Evolutionary conservation across 2,888 invertebrate species (phyloP).

Genomic region (Rotaria magnacalcarata): DNA sequence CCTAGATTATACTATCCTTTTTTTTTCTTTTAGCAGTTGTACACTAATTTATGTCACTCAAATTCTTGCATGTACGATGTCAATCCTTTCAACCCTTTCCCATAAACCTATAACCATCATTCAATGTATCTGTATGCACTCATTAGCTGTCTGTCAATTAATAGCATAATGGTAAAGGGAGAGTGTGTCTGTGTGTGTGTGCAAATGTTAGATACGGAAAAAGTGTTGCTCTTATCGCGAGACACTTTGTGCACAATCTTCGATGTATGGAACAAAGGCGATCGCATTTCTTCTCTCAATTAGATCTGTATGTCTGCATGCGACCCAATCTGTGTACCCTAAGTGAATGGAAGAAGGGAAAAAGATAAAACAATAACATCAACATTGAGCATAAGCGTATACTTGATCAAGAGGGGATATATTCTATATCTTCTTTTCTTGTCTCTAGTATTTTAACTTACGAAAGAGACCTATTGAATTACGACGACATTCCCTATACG

Average conservation of each 20-base stretch:
- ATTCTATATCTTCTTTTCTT: neutral
- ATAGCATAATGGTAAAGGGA: neutral
- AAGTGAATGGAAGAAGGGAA: neutral
- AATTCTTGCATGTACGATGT: neutral
- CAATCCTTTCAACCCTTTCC: neutral
- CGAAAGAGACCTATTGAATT: neutral
- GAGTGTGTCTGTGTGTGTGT: neutral
- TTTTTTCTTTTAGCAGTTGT: neutral
- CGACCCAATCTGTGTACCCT: neutral
- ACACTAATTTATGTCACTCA: constrained; percentile 24
- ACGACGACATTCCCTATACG: neutral
- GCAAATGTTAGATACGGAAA: neutral
- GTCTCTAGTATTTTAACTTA: neutral
- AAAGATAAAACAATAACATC: constrained; percentile 22
- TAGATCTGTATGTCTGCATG: neutral
- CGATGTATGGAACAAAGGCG: neutral
- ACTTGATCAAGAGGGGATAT: neutral
- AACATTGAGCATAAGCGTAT: neutral
- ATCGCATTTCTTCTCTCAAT: constrained; percentile 7
- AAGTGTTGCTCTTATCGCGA: constrained; percentile 9
- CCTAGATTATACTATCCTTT: neutral
- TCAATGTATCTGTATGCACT: neutral
- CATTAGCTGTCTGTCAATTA: constrained; percentile 18
- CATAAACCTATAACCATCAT: neutral
- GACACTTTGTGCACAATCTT: neutral